Base-by-base conservation (phyloP, 35 echinoderm and acorn worm species). In the Apostichopus californicus region DNA sequence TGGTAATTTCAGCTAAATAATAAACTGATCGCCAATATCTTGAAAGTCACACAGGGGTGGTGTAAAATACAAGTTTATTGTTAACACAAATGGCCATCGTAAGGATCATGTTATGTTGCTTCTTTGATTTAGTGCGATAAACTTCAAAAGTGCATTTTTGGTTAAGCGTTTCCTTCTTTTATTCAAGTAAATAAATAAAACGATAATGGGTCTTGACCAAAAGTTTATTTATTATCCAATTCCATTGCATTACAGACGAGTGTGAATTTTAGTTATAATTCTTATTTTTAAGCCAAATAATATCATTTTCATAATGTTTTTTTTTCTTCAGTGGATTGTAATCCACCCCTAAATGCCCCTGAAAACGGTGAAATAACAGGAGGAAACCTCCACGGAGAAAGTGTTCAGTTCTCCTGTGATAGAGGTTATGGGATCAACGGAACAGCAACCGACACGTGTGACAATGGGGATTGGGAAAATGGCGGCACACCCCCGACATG, bases 271-370 rank as follows among this genome's bases (percentile, higher is more conserved):
- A 46, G 34, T 46, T 46, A 46, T 46, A 46, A 46, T 46, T 46
- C 0, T 46, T 46, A 46, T 4, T 46, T 46, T 46, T 46, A 46
- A 2, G 34, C 34, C 34, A 46, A 46, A 46, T 46, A 46, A 46
- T 46, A 46, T 46, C 2, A 46, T 46, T 46, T 46, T 46, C 34
- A 46, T 46, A 0, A 46, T 46, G 34, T 46, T 46, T 28, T 18
- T 28, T 5, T 81, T 81, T 81, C 7, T 57, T 58, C 81, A 84
- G 81, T 5, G 53, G 81, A 84, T 84, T 84, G 81, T 57, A 58
- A 3, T 4, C 54, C 15, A n/a, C 55, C 57, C 18, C 58, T 61
- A 8, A 4, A 0, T 20, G 53, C 81, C 57, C 81, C 81, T 3
- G 21, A 54, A 0, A 84, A 84, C 57, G 81, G 81, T 21, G 17